Evolutionary conservation across 2,888 invertebrate genomes (phyloP).

Genomic region (Cheilosia pagana): DNA sequence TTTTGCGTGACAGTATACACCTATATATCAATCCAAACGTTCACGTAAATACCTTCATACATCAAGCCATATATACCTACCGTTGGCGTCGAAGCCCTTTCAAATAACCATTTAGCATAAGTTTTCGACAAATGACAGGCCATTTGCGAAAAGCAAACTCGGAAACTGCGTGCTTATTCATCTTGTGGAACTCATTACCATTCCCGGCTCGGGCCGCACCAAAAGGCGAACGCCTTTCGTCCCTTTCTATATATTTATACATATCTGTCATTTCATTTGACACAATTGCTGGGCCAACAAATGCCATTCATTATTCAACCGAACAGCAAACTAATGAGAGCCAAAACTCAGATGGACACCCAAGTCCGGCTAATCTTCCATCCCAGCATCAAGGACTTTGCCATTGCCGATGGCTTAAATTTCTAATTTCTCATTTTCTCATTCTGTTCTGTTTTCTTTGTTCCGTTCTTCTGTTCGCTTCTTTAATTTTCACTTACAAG

Average conservation of each 20-base stretch:
- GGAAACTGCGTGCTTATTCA: slow-evolving; percentile 20
- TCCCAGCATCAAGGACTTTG: slow-evolving; percentile 59
- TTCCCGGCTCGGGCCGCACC: neutral
- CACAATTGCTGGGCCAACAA: slow-evolving; percentile 51
- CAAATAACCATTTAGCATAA: slow-evolving; percentile 9
- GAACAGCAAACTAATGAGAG: slow-evolving; percentile 71
- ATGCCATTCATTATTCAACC: slow-evolving; percentile 67
- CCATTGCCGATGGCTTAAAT: slow-evolving; percentile 64
- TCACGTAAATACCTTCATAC: neutral
- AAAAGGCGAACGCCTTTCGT: neutral
- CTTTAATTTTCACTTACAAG: slow-evolving; percentile 42
- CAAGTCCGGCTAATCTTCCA: slow-evolving; percentile 70
- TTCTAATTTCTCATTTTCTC: slow-evolving; percentile 62
- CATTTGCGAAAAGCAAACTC: slow-evolving; percentile 25
- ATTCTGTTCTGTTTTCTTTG: slow-evolving; percentile 17
- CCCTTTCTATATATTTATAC: slow-evolving; percentile 27
- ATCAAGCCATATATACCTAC: neutral
- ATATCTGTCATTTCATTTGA: too few relatives aligned
- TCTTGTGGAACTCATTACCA: slow-evolving; percentile 19
- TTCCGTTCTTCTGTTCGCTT: slow-evolving; percentile 6
- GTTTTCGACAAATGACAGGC: slow-evolving; percentile 35
- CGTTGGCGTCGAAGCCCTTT: slow-evolving; percentile 41
- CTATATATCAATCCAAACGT: too few relatives aligned
- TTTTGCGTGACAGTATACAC: too few relatives aligned
- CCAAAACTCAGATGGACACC: slow-evolving; percentile 69